phyloP scores from a whole-genome alignment of 2,797 vertebrate genomes.

The Caiman crocodilus region DNA sequence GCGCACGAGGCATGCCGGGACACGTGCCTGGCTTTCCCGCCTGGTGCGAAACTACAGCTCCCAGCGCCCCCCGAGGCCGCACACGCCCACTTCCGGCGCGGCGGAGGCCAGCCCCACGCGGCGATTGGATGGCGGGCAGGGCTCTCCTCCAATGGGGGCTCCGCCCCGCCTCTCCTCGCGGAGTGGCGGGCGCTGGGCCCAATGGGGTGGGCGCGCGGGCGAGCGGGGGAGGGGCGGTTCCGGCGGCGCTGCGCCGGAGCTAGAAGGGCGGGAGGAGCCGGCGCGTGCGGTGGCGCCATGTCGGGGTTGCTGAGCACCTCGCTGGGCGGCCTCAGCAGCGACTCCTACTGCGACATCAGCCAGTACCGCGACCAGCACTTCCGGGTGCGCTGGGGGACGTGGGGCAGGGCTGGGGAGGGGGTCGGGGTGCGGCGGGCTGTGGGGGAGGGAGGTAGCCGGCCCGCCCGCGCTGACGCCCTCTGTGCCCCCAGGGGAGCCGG shows the following conservation, averaged over 20 bases:
- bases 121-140: fast-evolving
- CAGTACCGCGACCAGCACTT: conserved; percentile 70
- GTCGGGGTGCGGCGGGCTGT: neutral
- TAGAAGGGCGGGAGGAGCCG: neutral
- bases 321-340: conserved; percentile 65
- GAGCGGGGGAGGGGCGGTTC: fast-evolving
- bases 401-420: neutral
- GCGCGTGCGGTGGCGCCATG: neutral
- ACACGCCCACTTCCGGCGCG: fast-evolving
- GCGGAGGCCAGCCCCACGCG: fast-evolving
- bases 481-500: conserved; percentile 55
- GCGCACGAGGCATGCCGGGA: fast-evolving
- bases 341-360: conserved; percentile 74
- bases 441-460: neutral
- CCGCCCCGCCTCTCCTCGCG: fast-evolving
- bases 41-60: neutral
- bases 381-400: conserved; percentile 36
- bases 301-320: conserved; percentile 62
- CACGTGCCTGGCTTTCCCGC: neutral
- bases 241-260: neutral
- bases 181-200: neutral
- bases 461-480: neutral
- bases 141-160: neutral
- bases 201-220: neutral
- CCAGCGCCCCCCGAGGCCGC: neutral